Evolutionary conservation across 2,888 invertebrate genomes (phyloP), one percentile per base, ranked within the genome.

Genomic region (Drepanosiphum platanoidis): DNA sequence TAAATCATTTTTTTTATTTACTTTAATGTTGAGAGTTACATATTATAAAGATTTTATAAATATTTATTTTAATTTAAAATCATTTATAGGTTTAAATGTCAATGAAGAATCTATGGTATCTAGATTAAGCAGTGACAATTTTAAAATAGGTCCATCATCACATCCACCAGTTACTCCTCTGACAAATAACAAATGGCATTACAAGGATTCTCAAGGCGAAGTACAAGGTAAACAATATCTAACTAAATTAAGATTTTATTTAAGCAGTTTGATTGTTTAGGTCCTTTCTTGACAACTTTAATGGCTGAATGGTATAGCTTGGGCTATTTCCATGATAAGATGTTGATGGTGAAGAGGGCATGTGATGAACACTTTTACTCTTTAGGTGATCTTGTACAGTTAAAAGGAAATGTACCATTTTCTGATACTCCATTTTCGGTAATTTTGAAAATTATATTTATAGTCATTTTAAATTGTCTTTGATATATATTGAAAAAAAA

Each of bases 241-340:
- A 9, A 52, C 13, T 27, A 39, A 52, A n/a, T 27, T 75, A n/a
- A 30, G 11, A 39, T n/a, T 15, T 71, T 2, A 18, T 18, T 39
- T n/a, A 75, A 27, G 77, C 52, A 68, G 3, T 42, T 72, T 66
- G 9, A 22, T 77, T 74, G 87, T 87, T 22, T 87, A 91, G 92
- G 98, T 0, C 98, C 98, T 0, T 99, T 99, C 90, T 91, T 93
- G 39, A 93, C 96, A 1, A 92, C 93, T 84, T 98, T 98, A 90
- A 99, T 99, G 99, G 94, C 94, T 22, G 96, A 95, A 88, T 99
- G 99, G 99, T 97, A 94, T 90, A 93, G 93, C 87, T 95, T 96
- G 22, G 99, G 98, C 0, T 99, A 98, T 90, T 99, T 99, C 90
- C 93, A 92, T 32, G 91, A 92, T 87, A 93, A 91, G 88, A 91